phyloP scores from a whole-genome alignment of 2,888 invertebrate species.

The Ashinkailepas kermadecensis region DNA sequence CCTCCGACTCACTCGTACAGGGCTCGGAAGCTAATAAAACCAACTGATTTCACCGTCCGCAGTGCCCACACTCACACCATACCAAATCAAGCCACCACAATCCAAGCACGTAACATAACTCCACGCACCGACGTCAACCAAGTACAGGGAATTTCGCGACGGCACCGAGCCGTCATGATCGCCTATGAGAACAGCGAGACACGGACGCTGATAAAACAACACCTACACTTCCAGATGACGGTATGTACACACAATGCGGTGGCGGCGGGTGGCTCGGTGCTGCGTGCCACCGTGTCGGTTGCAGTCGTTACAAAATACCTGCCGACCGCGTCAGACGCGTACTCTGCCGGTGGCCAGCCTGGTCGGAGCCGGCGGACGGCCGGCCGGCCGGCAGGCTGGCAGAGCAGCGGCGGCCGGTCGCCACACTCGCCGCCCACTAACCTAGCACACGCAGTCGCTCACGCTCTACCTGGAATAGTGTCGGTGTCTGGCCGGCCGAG shows the following conservation, averaged over 20 bases:
- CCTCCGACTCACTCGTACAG: background rate
- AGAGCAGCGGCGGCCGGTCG: background rate
- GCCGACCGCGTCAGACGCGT: background rate
- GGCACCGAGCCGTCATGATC: background rate
- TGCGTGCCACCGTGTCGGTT: background rate
- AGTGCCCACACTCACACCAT: background rate
- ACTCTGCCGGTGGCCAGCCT: background rate
- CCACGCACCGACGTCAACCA: background rate
- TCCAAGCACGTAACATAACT: background rate
- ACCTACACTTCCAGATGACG: background rate
- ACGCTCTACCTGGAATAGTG: conserved; percentile 18
- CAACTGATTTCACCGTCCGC: background rate
- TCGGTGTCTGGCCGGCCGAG: background rate
- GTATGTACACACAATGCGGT: background rate
- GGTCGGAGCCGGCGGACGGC: background rate
- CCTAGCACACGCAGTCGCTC: background rate
- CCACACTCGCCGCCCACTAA: background rate
- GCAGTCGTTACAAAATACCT: background rate
- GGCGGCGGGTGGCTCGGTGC: background rate
- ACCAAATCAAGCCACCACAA: background rate
- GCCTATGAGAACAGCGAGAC: conserved; percentile 11
- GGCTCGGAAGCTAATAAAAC: background rate
- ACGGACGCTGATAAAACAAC: conserved; percentile 10
- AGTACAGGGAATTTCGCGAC: conserved; percentile 6
- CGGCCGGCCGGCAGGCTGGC: background rate